Evolutionary conservation across 2,797 vertebrate species (phyloP).

Genomic region (Pipistrellus kuhlii): DNA sequence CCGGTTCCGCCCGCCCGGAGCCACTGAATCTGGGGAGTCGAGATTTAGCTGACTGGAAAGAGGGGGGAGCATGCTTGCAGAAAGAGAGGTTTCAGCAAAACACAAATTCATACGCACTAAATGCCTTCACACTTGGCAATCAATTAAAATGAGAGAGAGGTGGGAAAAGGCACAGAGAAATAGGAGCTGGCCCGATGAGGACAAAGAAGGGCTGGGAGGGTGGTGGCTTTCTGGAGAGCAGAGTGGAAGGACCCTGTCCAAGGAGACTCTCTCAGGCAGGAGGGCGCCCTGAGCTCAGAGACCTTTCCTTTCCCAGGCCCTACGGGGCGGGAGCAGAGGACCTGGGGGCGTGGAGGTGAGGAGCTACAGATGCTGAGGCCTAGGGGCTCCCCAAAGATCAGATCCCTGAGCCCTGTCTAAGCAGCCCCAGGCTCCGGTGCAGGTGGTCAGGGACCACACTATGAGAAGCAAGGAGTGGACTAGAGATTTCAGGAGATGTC

Average conservation of each 20-base stretch:
- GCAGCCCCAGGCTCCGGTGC: neutral
- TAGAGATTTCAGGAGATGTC: neutral
- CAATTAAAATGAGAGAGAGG: slow-evolving; percentile 82
- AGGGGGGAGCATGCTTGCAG: slow-evolving; percentile 83
- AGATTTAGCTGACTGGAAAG: slow-evolving; percentile 83
- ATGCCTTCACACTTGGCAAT: slow-evolving; percentile 82
- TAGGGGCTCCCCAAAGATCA: neutral
- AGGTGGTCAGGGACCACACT: neutral
- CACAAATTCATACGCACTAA: slow-evolving; percentile 80
- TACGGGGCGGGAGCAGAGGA: neutral
- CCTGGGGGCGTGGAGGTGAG: neutral
- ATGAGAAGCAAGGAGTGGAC: neutral
- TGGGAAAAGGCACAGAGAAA: slow-evolving; percentile 68
- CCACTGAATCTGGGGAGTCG: slow-evolving; percentile 77
- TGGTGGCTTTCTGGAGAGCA: neutral
- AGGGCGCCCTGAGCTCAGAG: neutral
- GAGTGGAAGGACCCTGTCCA: neutral
- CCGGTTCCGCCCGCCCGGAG: slow-evolving; percentile 79
- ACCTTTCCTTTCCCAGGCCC: neutral
- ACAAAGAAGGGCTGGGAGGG: neutral
- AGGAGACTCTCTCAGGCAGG: neutral
- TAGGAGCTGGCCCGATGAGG: neutral
- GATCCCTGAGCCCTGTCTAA: neutral
- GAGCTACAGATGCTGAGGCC: neutral
- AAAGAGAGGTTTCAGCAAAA: slow-evolving; percentile 83